Percentiles rank a stretch among this genome's conserved stretches.
phyloP scores from a whole-genome alignment of 1,140 invertebrate genomes.

The Conopomorpha cramerella region DNA sequence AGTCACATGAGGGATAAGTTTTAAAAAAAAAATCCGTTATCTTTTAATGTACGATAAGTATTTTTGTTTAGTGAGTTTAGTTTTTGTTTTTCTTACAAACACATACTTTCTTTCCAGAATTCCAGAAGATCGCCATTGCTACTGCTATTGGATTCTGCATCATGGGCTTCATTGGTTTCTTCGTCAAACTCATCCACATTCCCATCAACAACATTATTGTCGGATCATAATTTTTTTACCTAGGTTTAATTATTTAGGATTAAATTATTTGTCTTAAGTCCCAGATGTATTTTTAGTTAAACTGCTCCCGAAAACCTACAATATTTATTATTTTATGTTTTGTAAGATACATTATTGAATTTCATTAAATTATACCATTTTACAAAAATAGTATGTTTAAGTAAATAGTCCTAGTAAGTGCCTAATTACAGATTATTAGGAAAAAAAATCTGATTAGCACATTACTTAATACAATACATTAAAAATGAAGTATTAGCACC shows the following conservation, averaged over 20 bases:
- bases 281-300: too few species aligned
- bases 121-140: slow-evolving; percentile 99
- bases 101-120: too few species aligned
- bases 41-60: too few species aligned
- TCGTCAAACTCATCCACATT: slow-evolving; percentile 99
- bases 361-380: not conserved
- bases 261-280: slow-evolving; percentile 9
- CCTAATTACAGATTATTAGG: too few species aligned
- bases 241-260: slow-evolving; percentile 14
- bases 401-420: not conserved
- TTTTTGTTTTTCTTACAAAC: too few species aligned
- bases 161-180: slow-evolving; percentile 99
- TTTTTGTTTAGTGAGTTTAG: too few species aligned
- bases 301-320: not conserved
- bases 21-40: too few species aligned
- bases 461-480: too few species aligned
- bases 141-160: slow-evolving; percentile 99
- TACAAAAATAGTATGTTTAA: too few species aligned
- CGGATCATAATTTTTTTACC: slow-evolving; percentile 61
- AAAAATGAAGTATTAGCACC: too few species aligned
- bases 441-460: too few species aligned
- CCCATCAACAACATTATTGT: slow-evolving; percentile 99
- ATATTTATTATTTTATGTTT: not conserved
- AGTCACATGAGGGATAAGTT: too few species aligned
- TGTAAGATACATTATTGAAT: not conserved